Base-by-base conservation (phyloP, 2,797 vertebrate species). In the Choloepus didactylus region DNA sequence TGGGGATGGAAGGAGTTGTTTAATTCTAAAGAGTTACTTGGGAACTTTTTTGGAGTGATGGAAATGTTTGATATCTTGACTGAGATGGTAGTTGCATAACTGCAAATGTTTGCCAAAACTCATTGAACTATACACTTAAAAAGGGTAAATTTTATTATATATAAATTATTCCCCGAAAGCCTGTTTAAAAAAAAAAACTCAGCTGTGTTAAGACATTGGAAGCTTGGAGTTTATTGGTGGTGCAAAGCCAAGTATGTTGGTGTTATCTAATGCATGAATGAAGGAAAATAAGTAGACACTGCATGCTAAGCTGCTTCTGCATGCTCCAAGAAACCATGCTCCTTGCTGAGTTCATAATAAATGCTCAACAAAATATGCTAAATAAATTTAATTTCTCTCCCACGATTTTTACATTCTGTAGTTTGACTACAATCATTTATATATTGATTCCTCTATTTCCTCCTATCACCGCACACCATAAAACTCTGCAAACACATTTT, bases 381-480 rank as follows among this genome's bases (percentile, higher is more conserved):
- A 94, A 75, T 70, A 84, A 87, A 95, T 75, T 96, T 89, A 93
- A 94, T 96, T 94, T 93, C 86, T 84, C 31, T 87, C 66, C 44
- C 69, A 97, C 76, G 51, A 73, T 85, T 93, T 98, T 97, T 87
- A 69, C 94, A 94, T 89, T 97, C 84, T 70, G 23, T 91, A n/a
- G 29, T 97, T 92, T 93, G 41, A 93, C 95, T 92, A 60, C 23
- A 80, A 94, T 96, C 96, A 94, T 97, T 95, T 97, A 95, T 96
- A 94, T 79, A 95, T 2, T 1, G 86, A 97, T 8, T 3, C 94
- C 97, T 94, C 96, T 96, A 94, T 96, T 90, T 93, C 29, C 73
- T 86, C 54, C 73, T 91, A 73, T 85, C 82, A 86, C 38, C 76
- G 46, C 66, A 62, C 49, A 94, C 81, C 60, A 16, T 70, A 95